Conservation (phyloP, 2,888 invertebrate genomes). For the Euplexia lucipara region DNA sequence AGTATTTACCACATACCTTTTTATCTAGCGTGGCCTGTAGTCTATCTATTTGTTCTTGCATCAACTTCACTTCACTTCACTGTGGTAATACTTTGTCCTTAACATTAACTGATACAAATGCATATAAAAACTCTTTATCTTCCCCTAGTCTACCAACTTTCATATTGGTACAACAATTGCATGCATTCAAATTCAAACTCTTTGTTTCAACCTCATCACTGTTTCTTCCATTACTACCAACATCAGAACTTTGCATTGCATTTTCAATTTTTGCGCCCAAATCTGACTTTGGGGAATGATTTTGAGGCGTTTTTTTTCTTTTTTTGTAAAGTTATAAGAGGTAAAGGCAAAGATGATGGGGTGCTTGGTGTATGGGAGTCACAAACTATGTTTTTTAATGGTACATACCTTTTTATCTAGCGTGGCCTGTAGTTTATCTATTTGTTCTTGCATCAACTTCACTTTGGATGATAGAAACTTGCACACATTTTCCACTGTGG, state of each 20-base stretch:
- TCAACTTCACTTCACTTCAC: constrained; percentile 79
- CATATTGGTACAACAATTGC: constrained; percentile 72
- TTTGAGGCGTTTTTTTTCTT: constrained; percentile 47
- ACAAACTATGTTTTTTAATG: constrained; percentile 76
- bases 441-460: constrained; percentile 84
- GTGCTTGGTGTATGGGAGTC: constrained; percentile 63
- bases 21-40: constrained; percentile 77
- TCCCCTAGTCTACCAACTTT: constrained; percentile 58
- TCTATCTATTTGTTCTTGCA: constrained; percentile 84
- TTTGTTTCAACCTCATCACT: constrained; percentile 23
- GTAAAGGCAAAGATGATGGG: constrained; percentile 52
- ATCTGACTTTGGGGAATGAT: background rate
- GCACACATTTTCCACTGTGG: constrained; percentile 82
- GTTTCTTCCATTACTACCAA: background rate
- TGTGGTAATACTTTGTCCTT: constrained; percentile 82
- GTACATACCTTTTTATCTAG: constrained; percentile 82
- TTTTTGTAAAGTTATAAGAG: constrained; percentile 42
- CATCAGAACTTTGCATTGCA: constrained; percentile 31
- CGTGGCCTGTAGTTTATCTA: constrained; percentile 76
- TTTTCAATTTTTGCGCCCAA: constrained; percentile 38
- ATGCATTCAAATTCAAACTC: constrained; percentile 59
- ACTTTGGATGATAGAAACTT: constrained; percentile 83
- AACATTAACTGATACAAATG: constrained; percentile 84
- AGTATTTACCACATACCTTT: constrained; percentile 78
- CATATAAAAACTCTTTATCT: constrained; percentile 82